Evolutionary conservation across 64 coral and sea anemone genomes (phyloP).

Genomic region (Trachythela sp.): DNA sequence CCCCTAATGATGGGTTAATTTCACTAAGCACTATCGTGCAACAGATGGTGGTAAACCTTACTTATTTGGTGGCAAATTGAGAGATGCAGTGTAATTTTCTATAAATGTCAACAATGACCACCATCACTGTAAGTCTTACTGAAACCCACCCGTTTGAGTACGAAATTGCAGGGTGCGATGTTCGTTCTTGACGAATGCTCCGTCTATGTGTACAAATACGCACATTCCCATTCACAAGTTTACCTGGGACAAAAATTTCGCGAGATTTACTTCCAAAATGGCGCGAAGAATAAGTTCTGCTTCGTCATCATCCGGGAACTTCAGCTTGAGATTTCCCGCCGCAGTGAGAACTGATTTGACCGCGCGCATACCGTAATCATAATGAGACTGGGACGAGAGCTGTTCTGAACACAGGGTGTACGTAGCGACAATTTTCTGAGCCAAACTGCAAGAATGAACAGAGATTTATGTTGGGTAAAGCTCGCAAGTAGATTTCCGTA

Average conservation of each 20-base stretch:
- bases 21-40: too few species aligned
- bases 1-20: background rate
- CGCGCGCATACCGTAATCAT: slow-evolving; percentile 97
- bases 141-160: too few species aligned
- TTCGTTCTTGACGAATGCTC: too few species aligned
- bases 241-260: slow-evolving; percentile 97
- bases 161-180: too few species aligned
- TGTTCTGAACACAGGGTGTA: slow-evolving; percentile 95
- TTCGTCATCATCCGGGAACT: slow-evolving; percentile 86
- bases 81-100: too few species aligned
- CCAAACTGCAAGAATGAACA: slow-evolving; percentile 50
- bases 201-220: too few species aligned
- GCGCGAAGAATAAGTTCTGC: slow-evolving; percentile 95
- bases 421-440: slow-evolving; percentile 96
- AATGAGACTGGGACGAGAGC: slow-evolving; percentile 99
- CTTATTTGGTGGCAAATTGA: too few species aligned
- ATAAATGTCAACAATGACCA: too few species aligned
- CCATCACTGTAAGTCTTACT: too few species aligned
- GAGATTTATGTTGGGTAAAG: too few species aligned
- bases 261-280: slow-evolving; percentile 92
- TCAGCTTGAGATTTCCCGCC: slow-evolving; percentile 89
- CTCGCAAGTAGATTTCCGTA: background rate
- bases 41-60: too few species aligned
- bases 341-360: slow-evolving; percentile 99
- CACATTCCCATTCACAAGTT: too few species aligned